These are phyloP conservation scores for Spheniscus humboldti DNA, from an alignment of 2,797 vertebrate species.

Conservation along the genomic window DNA sequence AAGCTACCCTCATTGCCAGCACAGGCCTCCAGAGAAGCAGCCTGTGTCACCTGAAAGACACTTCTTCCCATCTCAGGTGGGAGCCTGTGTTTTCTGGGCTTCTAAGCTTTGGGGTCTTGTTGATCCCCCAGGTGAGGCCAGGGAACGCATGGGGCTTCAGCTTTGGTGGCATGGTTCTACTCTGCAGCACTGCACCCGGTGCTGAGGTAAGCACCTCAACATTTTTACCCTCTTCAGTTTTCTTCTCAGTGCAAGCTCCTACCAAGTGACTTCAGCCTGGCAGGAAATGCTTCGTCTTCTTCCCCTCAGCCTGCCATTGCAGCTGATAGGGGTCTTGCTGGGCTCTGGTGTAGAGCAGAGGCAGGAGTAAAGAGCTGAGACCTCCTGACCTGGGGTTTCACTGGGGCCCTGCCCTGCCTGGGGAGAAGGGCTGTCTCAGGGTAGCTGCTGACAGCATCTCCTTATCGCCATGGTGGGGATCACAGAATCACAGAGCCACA, in stretches of 20 bases:
- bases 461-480: not conserved
- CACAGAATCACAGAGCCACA: not conserved
- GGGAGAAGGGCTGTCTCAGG: not conserved
- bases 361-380: not conserved
- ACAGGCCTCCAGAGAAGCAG: not conserved
- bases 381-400: not conserved
- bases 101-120: not conserved
- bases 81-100: not conserved
- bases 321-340: not conserved
- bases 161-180: not conserved
- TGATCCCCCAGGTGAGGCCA: not conserved
- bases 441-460: not conserved
- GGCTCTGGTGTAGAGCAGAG: not conserved
- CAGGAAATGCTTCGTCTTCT: not conserved
- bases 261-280: not conserved
- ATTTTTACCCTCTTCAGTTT: not conserved
- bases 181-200: accelerated
- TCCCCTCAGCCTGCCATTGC: not conserved
- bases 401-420: accelerated
- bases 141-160: not conserved
- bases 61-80: not conserved
- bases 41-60: not conserved
- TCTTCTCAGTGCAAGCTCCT: not conserved
- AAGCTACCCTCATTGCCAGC: not conserved
- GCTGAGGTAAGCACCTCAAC: not conserved